Evolutionary conservation across 2,797 vertebrate genomes (phyloP), one percentile per base, ranked within the genome.

Genomic region (Emydoidea blandingii): DNA sequence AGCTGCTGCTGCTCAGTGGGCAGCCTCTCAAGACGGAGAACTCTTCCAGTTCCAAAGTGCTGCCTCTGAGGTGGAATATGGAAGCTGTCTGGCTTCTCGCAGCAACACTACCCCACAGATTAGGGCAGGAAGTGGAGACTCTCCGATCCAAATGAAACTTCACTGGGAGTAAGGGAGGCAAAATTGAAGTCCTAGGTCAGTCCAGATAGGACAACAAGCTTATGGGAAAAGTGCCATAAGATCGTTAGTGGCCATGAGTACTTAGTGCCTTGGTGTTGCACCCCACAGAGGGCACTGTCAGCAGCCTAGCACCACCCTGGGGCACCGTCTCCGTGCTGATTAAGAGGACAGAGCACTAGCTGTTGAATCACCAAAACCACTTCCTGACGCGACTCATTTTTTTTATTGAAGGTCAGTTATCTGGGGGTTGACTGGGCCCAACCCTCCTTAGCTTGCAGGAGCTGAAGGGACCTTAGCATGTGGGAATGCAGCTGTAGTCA

Each of bases 101-200:
- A 10, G 49, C 1, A 11, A 0, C 1, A 3, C 6, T 18, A 16
- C 0, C 0, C 31, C 6, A 12, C 3, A 2, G 81, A 65, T 56
- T 79, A 41, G n/a, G 59, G 79, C 16, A 53, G 74, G 3, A 1
- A 1, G 3, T 27, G 5, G 12, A 7, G 0, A 0, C 31, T 8
- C 2, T 0, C 0, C 7, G 27, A 2, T 76, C 81, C 0, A 4
- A 47, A n/a, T 16, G 23, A 76, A 19, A 25, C 41, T 15, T 76
- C 25, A 12, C 0, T 5, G 27, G 56, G 79, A 37, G 68, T n/a
- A 8, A 10, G 18, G 34, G 18, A n/a, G 31, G 62, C 34, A 68
- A 68, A 68, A 68, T 19, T 5, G 62, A 37, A 68, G 18, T 68
- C 50, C 50, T 50, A 68, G 62, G 34, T 8, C 62, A 56, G 79